Evolutionary conservation across 1,140 invertebrate genomes (phyloP).

Genomic region (Penaeus japonicus): DNA sequence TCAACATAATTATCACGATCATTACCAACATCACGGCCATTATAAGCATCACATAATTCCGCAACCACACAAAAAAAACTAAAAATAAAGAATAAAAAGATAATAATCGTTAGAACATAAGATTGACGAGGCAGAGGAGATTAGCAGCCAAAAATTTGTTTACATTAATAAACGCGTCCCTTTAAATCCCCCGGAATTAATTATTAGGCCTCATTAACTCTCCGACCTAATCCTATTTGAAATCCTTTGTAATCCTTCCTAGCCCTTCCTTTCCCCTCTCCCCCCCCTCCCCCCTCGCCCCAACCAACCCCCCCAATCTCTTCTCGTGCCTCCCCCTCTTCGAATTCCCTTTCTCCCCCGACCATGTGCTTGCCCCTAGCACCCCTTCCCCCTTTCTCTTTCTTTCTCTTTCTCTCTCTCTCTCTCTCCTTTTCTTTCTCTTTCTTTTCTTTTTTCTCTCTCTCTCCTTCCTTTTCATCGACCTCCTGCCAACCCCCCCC

Average conservation of each 20-base stretch:
- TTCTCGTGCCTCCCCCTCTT: no score
- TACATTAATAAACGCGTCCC: slow-evolving; percentile 50
- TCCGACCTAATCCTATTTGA: slow-evolving; percentile 52
- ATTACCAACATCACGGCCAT: no score
- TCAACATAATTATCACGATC: no score
- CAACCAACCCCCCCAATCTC: background rate
- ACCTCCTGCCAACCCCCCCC: no score
- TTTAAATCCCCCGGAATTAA: slow-evolving; percentile 53
- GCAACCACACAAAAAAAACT: no score
- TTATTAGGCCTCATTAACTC: slow-evolving; percentile 60
- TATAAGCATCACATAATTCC: no score
- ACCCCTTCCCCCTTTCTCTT: background rate
- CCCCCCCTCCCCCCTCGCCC: background rate
- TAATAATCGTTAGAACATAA: no score
- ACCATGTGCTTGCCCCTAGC: background rate
- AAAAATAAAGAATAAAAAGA: no score
- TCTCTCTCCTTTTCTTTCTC: background rate
- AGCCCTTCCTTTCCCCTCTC: background rate
- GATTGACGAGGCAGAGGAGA: background rate
- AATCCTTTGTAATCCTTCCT: slow-evolving; percentile 30
- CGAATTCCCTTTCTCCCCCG: background rate
- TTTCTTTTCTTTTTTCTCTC: background rate
- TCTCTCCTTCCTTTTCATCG: background rate
- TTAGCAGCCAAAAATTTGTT: slow-evolving; percentile 47
- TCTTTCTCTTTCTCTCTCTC: background rate